Evolutionary conservation across 2,113 vertebrate species (phyloP), one percentile per base, ranked within the genome.

Genomic region (Megaleporinus macrocephalus): DNA sequence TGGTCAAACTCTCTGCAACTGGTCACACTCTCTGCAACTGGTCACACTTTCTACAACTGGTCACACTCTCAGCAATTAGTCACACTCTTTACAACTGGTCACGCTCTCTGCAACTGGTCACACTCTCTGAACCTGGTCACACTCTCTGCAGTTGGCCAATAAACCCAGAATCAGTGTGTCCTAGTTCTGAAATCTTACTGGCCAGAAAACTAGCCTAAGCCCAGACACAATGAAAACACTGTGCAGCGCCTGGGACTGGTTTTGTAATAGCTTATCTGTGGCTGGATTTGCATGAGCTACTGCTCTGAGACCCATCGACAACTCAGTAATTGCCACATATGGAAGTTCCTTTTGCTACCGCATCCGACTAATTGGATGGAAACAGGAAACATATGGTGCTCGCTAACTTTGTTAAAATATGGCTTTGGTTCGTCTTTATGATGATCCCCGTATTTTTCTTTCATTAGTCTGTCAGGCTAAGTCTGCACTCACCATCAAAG

Each of bases 341-440:
- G 66, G 81, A 85, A 74, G 73, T 65, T 44, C n/a, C 72, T 71
- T 68, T 57, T 69, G 12, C 13, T 51, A 41, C 3, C 10, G 24
- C 47, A 27, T 36, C 63, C 11, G 33, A 33, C 62, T 86, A 82
- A 84, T 85, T 79, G 51, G 41, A 68, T 73, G 70, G 29, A 78
- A 82, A 73, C 75, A 59, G 71, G 76, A 62, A 80, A 76, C 81
- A 82, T 82, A 79, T 70, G 81, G 78, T 10, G n/a, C 26, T 57
- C 36, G 22, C 61, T 70, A 51, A 75, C 62, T 65, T 61, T 66
- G 63, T 36, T 73, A 63, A 75, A 66, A 66, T 65, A 84, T 55
- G 27, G 57, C 81, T 81, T 75, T 77, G 36, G 26, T 49, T 72
- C 24, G 29, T 16, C 36, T 65, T 26, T 20, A 68, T 70, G 62